Conservation (phyloP, 2,797 vertebrate genomes). For the Australoheros facetus region DNA sequence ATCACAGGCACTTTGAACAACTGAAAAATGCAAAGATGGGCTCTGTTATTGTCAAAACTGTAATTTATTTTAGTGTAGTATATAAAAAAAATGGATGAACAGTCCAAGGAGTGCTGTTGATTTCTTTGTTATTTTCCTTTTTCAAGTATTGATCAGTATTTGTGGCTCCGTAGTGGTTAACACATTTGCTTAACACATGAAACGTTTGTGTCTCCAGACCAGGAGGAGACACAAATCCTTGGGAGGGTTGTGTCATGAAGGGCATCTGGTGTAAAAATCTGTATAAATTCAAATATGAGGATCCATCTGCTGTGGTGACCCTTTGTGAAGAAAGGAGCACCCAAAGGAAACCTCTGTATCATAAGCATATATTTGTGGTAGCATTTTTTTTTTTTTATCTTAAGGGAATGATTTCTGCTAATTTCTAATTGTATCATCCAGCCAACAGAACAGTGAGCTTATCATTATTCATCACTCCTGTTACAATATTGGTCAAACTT, state of each 20-base stretch:
- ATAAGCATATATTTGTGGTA: neutral
- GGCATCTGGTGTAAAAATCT: neutral
- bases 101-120: accelerated
- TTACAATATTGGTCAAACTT: neutral
- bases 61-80: neutral
- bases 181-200: neutral
- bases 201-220: neutral
- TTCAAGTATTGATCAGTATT: too few relatives aligned
- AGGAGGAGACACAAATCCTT: neutral
- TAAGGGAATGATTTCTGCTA: neutral
- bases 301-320: too few relatives aligned
- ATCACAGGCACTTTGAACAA: neutral
- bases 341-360: neutral
- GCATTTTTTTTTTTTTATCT: neutral
- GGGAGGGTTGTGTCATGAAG: neutral
- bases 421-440: neutral
- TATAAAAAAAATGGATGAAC: neutral
- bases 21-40: neutral
- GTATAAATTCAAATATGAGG: neutral
- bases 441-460: neutral
- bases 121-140: too few relatives aligned
- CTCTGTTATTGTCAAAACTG: neutral
- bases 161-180: neutral
- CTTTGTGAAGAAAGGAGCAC: too few relatives aligned
- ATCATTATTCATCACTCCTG: neutral